Conservation (phyloP, 2,797 vertebrate species). For the Periophthalmus magnuspinnatus region DNA sequence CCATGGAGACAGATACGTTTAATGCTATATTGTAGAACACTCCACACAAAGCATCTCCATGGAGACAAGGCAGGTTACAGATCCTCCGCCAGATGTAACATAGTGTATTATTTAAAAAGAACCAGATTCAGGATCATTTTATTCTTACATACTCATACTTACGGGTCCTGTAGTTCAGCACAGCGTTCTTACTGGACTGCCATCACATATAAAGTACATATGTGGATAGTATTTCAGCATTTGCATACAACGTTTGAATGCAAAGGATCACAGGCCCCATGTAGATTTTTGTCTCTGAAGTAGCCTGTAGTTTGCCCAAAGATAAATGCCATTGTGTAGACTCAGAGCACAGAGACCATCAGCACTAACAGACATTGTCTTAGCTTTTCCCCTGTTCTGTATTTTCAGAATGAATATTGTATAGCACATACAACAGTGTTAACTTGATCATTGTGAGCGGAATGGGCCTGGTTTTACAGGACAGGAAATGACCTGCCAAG, state of each 20-base stretch:
- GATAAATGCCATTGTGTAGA: conserved; percentile 71
- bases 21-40: not conserved
- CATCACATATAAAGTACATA: not conserved
- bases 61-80: not conserved
- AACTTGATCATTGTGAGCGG: conserved; percentile 66
- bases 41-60: not conserved
- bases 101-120: not conserved
- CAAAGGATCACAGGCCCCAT: not conserved
- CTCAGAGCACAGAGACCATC: conserved; percentile 62
- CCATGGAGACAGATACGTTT: not conserved
- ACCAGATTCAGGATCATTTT: too few species aligned
- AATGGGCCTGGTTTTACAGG: conserved; percentile 60
- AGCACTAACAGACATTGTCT: conserved; percentile 81
- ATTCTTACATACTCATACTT: too few species aligned
- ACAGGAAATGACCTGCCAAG: conserved; percentile 75
- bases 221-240: too few species aligned
- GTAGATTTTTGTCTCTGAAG: conserved; percentile 39
- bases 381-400: conserved; percentile 67
- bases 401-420: conserved; percentile 81
- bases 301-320: conserved; percentile 30
- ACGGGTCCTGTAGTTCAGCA: not conserved
- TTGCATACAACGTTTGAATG: not conserved
- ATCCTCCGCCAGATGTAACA: not conserved
- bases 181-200: not conserved
- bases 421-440: conserved; percentile 77